phyloP scores from a whole-genome alignment of 1,140 invertebrate species.

The Eumeta japonica region DNA sequence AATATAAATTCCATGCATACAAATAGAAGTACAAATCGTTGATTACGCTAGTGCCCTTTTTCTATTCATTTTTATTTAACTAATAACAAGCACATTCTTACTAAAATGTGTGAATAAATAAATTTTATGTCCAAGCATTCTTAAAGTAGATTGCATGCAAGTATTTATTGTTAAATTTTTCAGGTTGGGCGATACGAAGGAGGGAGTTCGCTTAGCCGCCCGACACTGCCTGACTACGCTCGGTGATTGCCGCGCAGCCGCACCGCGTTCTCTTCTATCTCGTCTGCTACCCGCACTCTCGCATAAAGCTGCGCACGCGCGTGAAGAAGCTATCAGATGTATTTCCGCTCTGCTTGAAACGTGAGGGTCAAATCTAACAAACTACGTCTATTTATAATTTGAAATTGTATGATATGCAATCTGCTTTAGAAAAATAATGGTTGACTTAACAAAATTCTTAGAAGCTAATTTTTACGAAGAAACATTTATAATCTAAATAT shows the following conservation, averaged over 20 bases:
- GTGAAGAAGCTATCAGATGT: conserved; percentile 34
- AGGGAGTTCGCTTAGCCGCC: conserved; percentile 81
- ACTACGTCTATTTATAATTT: background rate
- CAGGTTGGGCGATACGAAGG: conserved; percentile 76
- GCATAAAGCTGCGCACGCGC: conserved; percentile 67
- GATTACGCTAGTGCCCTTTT: too few relatives aligned
- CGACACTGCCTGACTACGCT: conserved; percentile 76
- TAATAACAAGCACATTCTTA: too few relatives aligned
- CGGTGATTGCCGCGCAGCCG: conserved; percentile 74
- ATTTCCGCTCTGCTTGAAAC: conserved; percentile 30
- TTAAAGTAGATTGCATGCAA: too few relatives aligned
- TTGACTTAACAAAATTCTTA: background rate
- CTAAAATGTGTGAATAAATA: too few relatives aligned
- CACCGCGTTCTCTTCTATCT: conserved; percentile 80
- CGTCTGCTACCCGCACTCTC: conserved; percentile 74
- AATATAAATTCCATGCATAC: too few relatives aligned
- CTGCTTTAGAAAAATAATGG: background rate
- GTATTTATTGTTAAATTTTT: conserved; percentile 9
- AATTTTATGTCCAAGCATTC: too few relatives aligned
- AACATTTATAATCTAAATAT: too few relatives aligned
- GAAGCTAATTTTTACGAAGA: too few relatives aligned
- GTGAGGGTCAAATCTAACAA: conserved; percentile 22
- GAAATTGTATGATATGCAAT: background rate
- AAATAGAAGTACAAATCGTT: too few relatives aligned
- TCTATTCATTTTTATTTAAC: too few relatives aligned